Evolutionary conservation across 2,888 invertebrate genomes (phyloP), one percentile per base, ranked within the genome.

Genomic region (Sussaba pulchella): DNA sequence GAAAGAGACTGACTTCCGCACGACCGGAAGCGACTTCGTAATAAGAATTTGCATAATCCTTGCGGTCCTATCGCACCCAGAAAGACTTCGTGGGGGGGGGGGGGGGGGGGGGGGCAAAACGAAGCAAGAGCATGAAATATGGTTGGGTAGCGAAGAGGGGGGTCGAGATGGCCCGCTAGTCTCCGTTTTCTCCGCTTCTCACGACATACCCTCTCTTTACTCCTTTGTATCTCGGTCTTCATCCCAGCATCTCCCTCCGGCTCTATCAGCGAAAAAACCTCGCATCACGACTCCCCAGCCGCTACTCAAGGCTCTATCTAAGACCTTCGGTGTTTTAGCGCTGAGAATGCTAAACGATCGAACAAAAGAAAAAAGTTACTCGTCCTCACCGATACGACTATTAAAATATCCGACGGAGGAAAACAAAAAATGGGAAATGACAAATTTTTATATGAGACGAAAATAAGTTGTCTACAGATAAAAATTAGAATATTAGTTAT

Each of bases 31-130:
- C 52, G 61, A 63, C 69, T 76, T 12, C 43, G 75, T 69, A 76
- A 69, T 76, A 69, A 76, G 69, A 76, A 76, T 76, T 69, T 76
- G 75, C 75, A 76, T 76, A 76, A 76, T 76, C 69, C 75, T 76
- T 21, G 75, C 31, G 52, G 75, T 69, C 52, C 61, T 43, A 63
- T 69, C 61, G 61, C 71, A 71, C 47, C 61, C 47, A 39, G 50
- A 47, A 61, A 71, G 31, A 47, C 14, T n/a, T n/a, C n/a, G n/a
- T n/a, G n/a, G n/a, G n/a, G n/a, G n/a, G n/a, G n/a, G n/a, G n/a
- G n/a, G n/a, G n/a, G n/a, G n/a, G n/a, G n/a, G n/a, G 47, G n/a
- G 21, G 36, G n/a, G 21, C 24, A 61, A 59, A 26, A 59, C 47
- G 67, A 39, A 52, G 61, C 21, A 63, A 61, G 61, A 63, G 50